Percentiles rank a stretch among this genome's conserved stretches.
Conservation (phyloP, 2,113 vertebrate genomes). For the Pituophis catenifer region DNA sequence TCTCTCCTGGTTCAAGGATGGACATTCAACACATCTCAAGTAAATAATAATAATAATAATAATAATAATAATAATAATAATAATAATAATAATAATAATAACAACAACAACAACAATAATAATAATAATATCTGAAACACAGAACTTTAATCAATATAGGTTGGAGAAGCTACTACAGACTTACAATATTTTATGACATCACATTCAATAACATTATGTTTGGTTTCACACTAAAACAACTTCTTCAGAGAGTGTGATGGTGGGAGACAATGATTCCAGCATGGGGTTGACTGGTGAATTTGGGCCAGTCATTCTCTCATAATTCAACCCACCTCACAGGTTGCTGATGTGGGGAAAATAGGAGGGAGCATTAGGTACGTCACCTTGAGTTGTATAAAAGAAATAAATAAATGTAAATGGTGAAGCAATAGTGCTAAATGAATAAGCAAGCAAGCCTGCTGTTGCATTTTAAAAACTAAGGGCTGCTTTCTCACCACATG, state of each 20-base stretch:
- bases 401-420: not conserved
- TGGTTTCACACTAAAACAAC: constrained; percentile 25
- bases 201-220: constrained; percentile 1
- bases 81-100: no score
- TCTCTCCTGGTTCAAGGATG: not conserved
- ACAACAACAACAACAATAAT: no score
- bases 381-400: not conserved
- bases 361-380: not conserved
- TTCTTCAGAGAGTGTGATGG: not conserved
- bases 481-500: not conserved
- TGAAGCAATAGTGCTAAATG: not conserved
- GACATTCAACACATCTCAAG: not conserved
- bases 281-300: not conserved
- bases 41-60: not conserved
- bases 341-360: not conserved
- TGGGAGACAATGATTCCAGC: not conserved
- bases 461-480: not conserved
- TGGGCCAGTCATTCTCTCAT: not conserved
- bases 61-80: no score
- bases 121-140: not conserved
- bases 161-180: not conserved
- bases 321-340: not conserved
- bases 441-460: not conserved
- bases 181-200: constrained; percentile 24
- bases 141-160: not conserved